Evolutionary conservation across 2,113 vertebrate species (phyloP), one percentile per base, ranked within the genome.

Genomic region (Carollia perspicillata): DNA sequence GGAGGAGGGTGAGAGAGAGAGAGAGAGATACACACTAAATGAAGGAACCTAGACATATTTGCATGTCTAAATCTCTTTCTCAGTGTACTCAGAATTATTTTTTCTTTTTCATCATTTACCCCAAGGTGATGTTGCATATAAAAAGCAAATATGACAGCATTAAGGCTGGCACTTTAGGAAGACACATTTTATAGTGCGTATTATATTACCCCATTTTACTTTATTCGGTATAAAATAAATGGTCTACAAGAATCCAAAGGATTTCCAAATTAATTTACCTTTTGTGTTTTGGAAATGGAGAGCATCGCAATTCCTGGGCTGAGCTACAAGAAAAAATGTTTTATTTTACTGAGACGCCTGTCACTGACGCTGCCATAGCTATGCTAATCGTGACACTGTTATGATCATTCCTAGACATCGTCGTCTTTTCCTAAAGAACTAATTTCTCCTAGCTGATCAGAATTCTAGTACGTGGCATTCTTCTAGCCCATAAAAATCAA

Each of bases 81-180:
- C 8, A 35, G 10, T 30, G 35, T 95, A 77, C 66, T 85, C 20
- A 95, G 75, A 92, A 88, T 44, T 86, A 37, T 63, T 93, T 89
- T 96, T 96, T 71, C 23, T 68, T 91, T 96, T 89, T 77, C 77
- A 53, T 84, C 92, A 92, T 96, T 94, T 93, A 92, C 8, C 66
- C 33, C 83, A 11, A 93, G 94, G 81, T 90, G 75, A 87, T 68
- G 51, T 28, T 63, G 55, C 26, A 63, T 63, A 88, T 55, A 81
- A 90, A 95, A 95, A 51, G 51, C 35, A 96, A 92, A 92, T 81
- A 63, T 49, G 71, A 78, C 60, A 92, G 84, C 90, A 81, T 94
- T 88, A 83, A 77, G 33, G 35, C 6, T 92, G 84, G 75, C 28
- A 92, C 85, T 80, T 90, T 77, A 92, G 44, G 90, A 95, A 69